A percentile compares a stretch with the other conserved stretches of the same genome.
Evolutionary conservation across 2,888 invertebrate genomes (phyloP).

Genomic region (Cephalotes varians): DNA sequence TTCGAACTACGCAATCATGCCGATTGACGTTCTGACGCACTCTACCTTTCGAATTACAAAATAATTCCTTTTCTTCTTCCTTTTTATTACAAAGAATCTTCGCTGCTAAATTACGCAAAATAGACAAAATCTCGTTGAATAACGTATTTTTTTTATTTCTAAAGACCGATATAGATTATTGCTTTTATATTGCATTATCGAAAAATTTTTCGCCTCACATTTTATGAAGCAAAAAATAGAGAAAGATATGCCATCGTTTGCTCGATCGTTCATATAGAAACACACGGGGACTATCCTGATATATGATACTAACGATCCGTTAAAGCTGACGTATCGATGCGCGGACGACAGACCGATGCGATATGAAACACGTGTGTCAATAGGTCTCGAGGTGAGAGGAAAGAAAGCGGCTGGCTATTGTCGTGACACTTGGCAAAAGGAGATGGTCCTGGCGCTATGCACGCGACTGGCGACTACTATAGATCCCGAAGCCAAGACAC

Average conservation of each 20-base stretch:
- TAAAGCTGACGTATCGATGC: slow-evolving; percentile 19
- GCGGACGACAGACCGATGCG: background rate
- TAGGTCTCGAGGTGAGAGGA: slow-evolving; percentile 11
- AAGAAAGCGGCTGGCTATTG: slow-evolving; percentile 34
- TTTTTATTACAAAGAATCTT: background rate
- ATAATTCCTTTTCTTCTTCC: background rate
- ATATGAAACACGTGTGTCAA: slow-evolving; percentile 62
- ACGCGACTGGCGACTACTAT: slow-evolving; percentile 22
- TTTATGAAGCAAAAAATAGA: too few relatives aligned
- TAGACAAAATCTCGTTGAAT: background rate
- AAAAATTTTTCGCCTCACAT: background rate
- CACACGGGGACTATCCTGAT: background rate
- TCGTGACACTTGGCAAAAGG: slow-evolving; percentile 53
- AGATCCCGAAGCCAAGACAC: slow-evolving; percentile 62
- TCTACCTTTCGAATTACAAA: background rate
- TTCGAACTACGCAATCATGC: background rate
- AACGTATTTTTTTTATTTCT: background rate
- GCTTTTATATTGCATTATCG: background rate
- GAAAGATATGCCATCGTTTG: background rate
- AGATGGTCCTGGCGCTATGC: slow-evolving; percentile 23
- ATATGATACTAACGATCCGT: slow-evolving; percentile 13
- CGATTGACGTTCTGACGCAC: background rate
- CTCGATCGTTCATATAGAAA: background rate
- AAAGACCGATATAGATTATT: background rate
- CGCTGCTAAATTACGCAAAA: background rate